These are phyloP conservation scores for Orius laevigatus DNA, from an alignment of 1,140 invertebrate genomes.

Conservation along the genomic window DNA sequence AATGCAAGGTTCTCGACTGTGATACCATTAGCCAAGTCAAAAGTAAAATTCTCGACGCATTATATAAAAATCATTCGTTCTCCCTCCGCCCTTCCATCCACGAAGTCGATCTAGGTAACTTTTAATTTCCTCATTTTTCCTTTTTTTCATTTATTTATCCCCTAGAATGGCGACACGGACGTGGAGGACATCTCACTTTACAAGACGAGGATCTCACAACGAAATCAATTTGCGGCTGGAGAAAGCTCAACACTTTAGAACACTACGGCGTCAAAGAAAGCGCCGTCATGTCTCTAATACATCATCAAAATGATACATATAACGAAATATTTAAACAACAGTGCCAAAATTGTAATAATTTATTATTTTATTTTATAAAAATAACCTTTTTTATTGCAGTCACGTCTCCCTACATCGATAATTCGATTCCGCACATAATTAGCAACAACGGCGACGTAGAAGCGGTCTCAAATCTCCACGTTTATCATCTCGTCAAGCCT, in stretches of 20 bases:
- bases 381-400: conserved; percentile 52
- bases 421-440: conserved; percentile 58
- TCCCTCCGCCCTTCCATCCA: conserved; percentile 78
- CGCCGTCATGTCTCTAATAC: conserved; percentile 85
- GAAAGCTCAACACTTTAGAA: conserved; percentile 76
- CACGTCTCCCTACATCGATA: conserved; percentile 54
- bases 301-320: conserved; percentile 69
- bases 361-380: neutral
- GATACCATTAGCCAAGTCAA: conserved; percentile 98
- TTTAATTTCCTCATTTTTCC: conserved; percentile 2
- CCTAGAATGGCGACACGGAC: conserved; percentile 79
- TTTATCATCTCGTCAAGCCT: conserved; percentile 74
- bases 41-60: conserved; percentile 90
- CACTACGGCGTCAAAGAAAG: conserved; percentile 89
- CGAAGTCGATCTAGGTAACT: conserved; percentile 66
- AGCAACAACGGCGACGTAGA: conserved; percentile 57
- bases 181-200: conserved; percentile 76
- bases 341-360: conserved; percentile 52
- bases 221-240: conserved; percentile 75
- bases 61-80: conserved; percentile 93
- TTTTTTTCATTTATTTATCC: conserved; percentile 15
- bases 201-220: conserved; percentile 88
- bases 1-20: conserved; percentile 92
- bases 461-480: conserved; percentile 45
- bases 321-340: conserved; percentile 61